A percentile compares a stretch with the other conserved stretches of the same genome.
These are phyloP conservation scores for Clunio marinus DNA, from an alignment of 2,888 invertebrate species.

Conservation along the genomic window DNA sequence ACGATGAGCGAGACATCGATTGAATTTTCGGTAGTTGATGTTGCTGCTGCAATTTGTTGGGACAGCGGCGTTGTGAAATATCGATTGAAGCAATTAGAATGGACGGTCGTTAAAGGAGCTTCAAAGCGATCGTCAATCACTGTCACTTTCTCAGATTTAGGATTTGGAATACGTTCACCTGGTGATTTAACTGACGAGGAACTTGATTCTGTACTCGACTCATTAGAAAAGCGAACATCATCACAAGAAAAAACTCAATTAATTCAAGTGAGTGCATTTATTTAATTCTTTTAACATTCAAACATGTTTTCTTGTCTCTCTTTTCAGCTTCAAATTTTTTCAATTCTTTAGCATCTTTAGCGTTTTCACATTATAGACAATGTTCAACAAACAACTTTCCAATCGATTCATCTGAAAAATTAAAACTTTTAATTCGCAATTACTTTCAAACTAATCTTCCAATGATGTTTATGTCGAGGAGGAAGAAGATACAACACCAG, in stretches of 20 bases:
- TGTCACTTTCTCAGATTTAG: slow-evolving; percentile 75
- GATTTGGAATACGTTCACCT: slow-evolving; percentile 75
- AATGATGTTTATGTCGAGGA: slow-evolving; percentile 52
- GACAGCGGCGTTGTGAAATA: slow-evolving; percentile 85
- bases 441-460: slow-evolving; percentile 68
- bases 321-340: slow-evolving; percentile 48
- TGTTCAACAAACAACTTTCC: slow-evolving; percentile 46
- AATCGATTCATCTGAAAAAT: slow-evolving; percentile 57
- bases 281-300: no score
- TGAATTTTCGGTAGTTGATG: slow-evolving; percentile 82
- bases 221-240: slow-evolving; percentile 63
- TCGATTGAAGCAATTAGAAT: slow-evolving; percentile 84
- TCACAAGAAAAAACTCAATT: slow-evolving; percentile 73
- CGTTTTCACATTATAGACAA: slow-evolving; percentile 45
- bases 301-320: no score
- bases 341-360: slow-evolving; percentile 48
- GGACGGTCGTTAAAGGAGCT: slow-evolving; percentile 63
- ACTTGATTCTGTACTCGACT: slow-evolving; percentile 74
- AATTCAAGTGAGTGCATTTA: slow-evolving; percentile 64
- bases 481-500: slow-evolving; percentile 52
- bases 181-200: slow-evolving; percentile 75
- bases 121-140: slow-evolving; percentile 70
- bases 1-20: slow-evolving; percentile 57
- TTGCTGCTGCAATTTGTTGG: slow-evolving; percentile 86
- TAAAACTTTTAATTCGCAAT: slow-evolving; percentile 69